Evolutionary conservation across 2,888 invertebrate genomes (phyloP).

Genomic region (Tachina fera): DNA sequence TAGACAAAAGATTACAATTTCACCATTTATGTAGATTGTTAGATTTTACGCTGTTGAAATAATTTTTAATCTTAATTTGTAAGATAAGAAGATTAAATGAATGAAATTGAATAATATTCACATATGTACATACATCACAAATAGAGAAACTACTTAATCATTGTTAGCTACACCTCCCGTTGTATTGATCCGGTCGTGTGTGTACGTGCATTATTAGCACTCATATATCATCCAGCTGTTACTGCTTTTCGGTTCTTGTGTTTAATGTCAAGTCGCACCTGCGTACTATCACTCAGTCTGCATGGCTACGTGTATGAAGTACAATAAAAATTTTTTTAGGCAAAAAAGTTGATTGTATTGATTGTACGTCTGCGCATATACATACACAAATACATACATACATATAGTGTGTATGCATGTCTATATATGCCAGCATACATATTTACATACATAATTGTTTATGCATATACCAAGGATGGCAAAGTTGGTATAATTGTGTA

Average conservation of each 20-base stretch:
- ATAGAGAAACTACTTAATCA: constrained; percentile 10
- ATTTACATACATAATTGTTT: too few relatives aligned
- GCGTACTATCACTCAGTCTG: constrained; percentile 52
- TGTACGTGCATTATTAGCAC: not conserved
- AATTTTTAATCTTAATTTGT: not conserved
- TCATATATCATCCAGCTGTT: constrained; percentile 15
- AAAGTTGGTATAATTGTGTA: too few relatives aligned
- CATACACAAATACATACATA: too few relatives aligned
- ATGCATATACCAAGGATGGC: too few relatives aligned
- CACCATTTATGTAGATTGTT: not conserved
- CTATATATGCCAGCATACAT: too few relatives aligned
- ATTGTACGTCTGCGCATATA: not conserved
- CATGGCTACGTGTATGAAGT: not conserved
- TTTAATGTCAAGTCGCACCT: constrained; percentile 64
- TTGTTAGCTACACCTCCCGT: constrained; percentile 8
- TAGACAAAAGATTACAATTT: not conserved
- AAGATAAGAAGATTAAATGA: not conserved
- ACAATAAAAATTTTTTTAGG: not conserved
- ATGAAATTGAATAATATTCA: constrained; percentile 12
- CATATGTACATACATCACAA: constrained; percentile 6
- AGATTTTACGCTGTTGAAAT: not conserved
- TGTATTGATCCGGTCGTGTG: not conserved
- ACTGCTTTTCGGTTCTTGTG: not conserved
- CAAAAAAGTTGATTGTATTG: not conserved
- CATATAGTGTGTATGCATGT: too few relatives aligned